phyloP scores from a whole-genome alignment of 2,888 invertebrate species.

The Phyllotreta cruciferae region DNA sequence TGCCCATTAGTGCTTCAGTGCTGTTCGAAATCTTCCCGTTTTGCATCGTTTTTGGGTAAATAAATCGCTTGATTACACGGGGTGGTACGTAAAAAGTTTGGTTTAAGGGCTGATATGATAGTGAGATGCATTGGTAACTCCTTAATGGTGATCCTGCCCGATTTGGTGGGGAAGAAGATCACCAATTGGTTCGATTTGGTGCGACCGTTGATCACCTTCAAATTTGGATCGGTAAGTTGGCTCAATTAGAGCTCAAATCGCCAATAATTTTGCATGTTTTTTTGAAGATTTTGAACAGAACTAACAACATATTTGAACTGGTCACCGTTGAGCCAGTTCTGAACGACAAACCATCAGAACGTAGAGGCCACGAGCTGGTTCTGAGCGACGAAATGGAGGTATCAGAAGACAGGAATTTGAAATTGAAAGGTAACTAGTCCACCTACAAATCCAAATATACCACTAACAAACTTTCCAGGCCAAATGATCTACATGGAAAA shows the following conservation, averaged over 20 bases:
- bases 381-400: constrained; percentile 70
- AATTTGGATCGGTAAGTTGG: constrained; percentile 94
- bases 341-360: constrained; percentile 65
- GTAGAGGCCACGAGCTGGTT: constrained; percentile 64
- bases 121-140: constrained; percentile 91
- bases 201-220: constrained; percentile 91
- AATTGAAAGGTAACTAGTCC: constrained; percentile 73
- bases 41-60: constrained; percentile 94
- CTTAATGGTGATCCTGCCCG: constrained; percentile 86
- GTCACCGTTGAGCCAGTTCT: constrained; percentile 88
- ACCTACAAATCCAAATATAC: background rate
- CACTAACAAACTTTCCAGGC: constrained; percentile 67
- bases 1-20: constrained; percentile 87
- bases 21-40: constrained; percentile 98
- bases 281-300: constrained; percentile 93
- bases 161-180: constrained; percentile 86
- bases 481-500: constrained; percentile 99
- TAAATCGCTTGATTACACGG: constrained; percentile 36
- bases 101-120: constrained; percentile 80
- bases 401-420: constrained; percentile 77
- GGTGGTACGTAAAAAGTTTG: background rate
- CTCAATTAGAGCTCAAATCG: too few relatives aligned
- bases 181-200: constrained; percentile 92
- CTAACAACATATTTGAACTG: constrained; percentile 96
- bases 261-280: too few relatives aligned